phyloP scores from a whole-genome alignment of 37 sponge, comb jelly and placozoan genomes.

The Axinella damicornis region DNA sequence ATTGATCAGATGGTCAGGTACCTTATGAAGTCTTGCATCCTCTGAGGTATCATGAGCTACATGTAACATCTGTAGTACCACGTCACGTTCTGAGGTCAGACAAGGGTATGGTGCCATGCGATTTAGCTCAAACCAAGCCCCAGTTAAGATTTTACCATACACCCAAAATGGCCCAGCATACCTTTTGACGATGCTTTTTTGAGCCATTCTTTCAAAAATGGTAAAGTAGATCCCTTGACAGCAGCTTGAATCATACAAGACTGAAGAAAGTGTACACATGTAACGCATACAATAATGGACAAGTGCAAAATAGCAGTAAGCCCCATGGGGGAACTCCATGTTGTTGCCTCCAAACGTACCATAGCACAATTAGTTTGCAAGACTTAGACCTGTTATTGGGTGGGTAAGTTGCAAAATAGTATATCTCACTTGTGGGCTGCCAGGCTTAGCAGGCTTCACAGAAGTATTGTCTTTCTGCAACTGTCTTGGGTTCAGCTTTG shows the following conservation, averaged over 20 bases:
- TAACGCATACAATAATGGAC: too few species aligned
- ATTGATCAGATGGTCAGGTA: neutral
- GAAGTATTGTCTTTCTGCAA: neutral
- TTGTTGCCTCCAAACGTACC: too few species aligned
- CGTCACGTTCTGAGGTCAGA: slow-evolving; percentile 31
- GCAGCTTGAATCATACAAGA: slow-evolving; percentile 19
- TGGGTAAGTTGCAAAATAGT: too few species aligned
- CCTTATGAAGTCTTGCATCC: slow-evolving; percentile 31
- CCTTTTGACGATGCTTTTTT: slow-evolving; percentile 38
- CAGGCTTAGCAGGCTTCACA: neutral
- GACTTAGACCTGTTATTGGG: too few species aligned
- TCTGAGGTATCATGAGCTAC: slow-evolving; percentile 32
- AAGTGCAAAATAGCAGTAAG: too few species aligned
- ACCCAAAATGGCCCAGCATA: neutral
- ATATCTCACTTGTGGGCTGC: slow-evolving; percentile 4
- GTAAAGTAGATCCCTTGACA: slow-evolving; percentile 38
- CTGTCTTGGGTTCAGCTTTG: slow-evolving; percentile 37
- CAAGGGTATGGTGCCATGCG: too few species aligned
- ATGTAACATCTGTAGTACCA: slow-evolving; percentile 33
- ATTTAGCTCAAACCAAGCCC: too few species aligned
- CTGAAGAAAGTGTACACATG: neutral
- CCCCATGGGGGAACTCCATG: too few species aligned
- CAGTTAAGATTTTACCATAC: too few species aligned
- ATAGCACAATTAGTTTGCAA: too few species aligned
- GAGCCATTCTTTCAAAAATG: slow-evolving; percentile 52